Evolutionary conservation across 2,797 vertebrate species (phyloP).

Genomic region (Channa striata): DNA sequence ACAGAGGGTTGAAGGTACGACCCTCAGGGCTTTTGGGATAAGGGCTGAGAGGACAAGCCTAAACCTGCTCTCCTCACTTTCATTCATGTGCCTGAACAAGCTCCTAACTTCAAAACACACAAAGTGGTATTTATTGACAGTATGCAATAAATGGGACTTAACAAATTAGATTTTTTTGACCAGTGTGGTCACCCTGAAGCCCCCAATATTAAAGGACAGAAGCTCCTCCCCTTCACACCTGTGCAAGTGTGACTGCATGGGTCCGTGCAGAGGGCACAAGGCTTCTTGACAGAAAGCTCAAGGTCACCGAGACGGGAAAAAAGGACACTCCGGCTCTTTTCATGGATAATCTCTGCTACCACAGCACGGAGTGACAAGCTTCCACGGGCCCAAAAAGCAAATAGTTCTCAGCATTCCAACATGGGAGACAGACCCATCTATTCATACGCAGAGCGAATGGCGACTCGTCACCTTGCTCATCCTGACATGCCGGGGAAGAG

Average conservation of each 20-base stretch:
- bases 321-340: conserved; percentile 63
- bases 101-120: conserved; percentile 24
- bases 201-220: conserved; percentile 5
- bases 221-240: conserved; percentile 18
- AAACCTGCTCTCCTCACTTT: conserved; percentile 57
- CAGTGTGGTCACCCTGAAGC: background rate
- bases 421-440: conserved; percentile 62
- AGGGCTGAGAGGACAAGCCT: conserved; percentile 59
- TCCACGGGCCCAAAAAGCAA: conserved; percentile 78
- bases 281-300: conserved; percentile 60
- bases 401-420: conserved; percentile 78
- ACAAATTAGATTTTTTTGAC: conserved; percentile 16
- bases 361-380: conserved; percentile 68
- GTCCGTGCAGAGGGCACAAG: conserved; percentile 51
- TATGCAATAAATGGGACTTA: background rate
- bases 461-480: conserved; percentile 61
- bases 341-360: conserved; percentile 65
- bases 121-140: background rate
- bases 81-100: conserved; percentile 37
- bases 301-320: conserved; percentile 68
- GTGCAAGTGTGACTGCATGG: conserved; percentile 37
- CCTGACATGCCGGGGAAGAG: conserved; percentile 36
- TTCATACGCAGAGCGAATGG: conserved; percentile 59
- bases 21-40: conserved; percentile 63
- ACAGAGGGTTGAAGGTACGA: conserved; percentile 43